Base-by-base conservation (phyloP, 2,888 invertebrate species). In the Agriopis marginaria region DNA sequence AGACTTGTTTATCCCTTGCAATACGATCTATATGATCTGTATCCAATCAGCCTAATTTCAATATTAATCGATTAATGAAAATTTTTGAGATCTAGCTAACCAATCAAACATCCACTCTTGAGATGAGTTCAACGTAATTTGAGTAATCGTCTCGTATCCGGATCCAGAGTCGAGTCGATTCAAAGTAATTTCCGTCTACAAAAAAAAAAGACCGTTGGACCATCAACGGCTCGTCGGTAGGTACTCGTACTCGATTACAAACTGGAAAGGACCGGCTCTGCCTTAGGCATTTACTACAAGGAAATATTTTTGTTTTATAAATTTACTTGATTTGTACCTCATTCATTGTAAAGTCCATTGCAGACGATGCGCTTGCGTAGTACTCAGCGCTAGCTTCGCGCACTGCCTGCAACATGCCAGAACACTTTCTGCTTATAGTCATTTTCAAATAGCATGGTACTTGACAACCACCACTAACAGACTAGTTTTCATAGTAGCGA, bases 131-230 rank as follows among this genome's bases (percentile, higher is more conserved):
- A 74, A 71, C 75, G 75, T 71, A 73, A 73, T 73, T 75, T 66
- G 75, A 82, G 79, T 76, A 79, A 66, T 77, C 78, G 54, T 54
- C 63, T 70, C 77, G 75, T 73, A 77, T 82, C 82, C 85, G 82
- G 81, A 83, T 81, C 77, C 79, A 77, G 69, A 79, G 80, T 82
- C 79, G 69, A 79, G 80, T 82, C 79, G 82, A 87, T 81, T 85
- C 85, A 81, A 82, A 82, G 81, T 86, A 86, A 89, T 89, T 88
- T 89, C 91, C 88, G 87, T 73, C 74, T 77, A 78, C 75, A 86
- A 87, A 89, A 87, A 89, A 87, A 85, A 79, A 79, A 54, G 82
- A 83, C 83, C 83, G 86, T 86, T 86, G 83, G 81, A 81, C 76
- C 78, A 73, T 75, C 79, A 80, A 79, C 79, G 82, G 82, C 79